These are phyloP conservation scores for Drosophila trapezifrons DNA, from an alignment of 1,140 invertebrate genomes.

Conservation along the genomic window DNA sequence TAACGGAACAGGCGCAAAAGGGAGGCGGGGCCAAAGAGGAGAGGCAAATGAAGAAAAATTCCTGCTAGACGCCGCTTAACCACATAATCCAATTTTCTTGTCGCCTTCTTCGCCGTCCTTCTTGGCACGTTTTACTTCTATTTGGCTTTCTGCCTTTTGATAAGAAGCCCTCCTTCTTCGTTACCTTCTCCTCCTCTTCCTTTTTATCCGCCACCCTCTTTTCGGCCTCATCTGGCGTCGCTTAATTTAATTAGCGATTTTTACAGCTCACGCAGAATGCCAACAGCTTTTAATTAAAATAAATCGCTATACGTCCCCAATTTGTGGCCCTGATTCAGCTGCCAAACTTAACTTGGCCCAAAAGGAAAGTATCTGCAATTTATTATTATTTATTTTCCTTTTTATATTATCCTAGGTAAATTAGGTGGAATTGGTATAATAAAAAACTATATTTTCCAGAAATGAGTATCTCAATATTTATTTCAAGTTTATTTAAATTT, in stretches of 20 bases:
- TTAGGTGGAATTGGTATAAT: no score
- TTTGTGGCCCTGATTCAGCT: constrained; percentile 41
- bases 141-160: constrained; percentile 68
- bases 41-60: constrained; percentile 66
- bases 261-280: constrained; percentile 70
- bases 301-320: constrained; percentile 64
- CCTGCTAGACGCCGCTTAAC: constrained; percentile 63
- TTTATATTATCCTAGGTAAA: neutral
- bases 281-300: constrained; percentile 78
- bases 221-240: constrained; percentile 21
- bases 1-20: constrained; percentile 52
- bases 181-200: neutral
- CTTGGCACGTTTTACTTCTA: constrained; percentile 45
- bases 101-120: constrained; percentile 33
- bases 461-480: no score
- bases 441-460: no score
- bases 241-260: constrained; percentile 73
- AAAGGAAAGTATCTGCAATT: constrained; percentile 12
- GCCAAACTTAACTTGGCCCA: constrained; percentile 20
- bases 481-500: no score
- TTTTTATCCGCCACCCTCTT: neutral
- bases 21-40: neutral
- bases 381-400: neutral
- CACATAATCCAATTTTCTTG: constrained; percentile 77
- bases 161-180: constrained; percentile 46